A percentile compares a stretch with the other conserved stretches of the same genome.
These are phyloP conservation scores for Sebastes taczanowskii DNA, from an alignment of 2,797 vertebrate species.

Conservation along the genomic window DNA sequence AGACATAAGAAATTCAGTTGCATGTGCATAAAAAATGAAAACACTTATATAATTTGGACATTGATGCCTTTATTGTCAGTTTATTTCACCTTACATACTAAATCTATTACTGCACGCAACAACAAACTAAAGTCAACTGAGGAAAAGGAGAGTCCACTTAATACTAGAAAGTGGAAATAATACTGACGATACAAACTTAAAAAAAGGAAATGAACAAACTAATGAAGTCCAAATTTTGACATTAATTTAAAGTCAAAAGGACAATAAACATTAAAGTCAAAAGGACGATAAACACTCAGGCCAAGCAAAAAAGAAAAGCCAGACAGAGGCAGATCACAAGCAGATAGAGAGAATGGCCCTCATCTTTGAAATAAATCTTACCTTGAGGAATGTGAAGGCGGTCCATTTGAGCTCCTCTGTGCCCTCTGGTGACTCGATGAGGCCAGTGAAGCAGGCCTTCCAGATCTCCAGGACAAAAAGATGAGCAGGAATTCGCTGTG, in stretches of 20 bases:
- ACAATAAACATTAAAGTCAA: background rate
- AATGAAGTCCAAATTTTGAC: background rate
- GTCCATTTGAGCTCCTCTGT: conserved; percentile 99
- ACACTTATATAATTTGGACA: background rate
- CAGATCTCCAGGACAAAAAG: conserved; percentile 96
- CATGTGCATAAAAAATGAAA: background rate
- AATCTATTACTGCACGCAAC: background rate
- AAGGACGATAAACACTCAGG: background rate
- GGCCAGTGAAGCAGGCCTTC: conserved; percentile 98
- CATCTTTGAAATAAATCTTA: conserved; percentile 76
- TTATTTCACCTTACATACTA: background rate
- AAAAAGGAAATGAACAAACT: background rate
- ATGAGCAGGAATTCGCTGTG: conserved; percentile 89
- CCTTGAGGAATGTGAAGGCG: conserved; percentile 98
- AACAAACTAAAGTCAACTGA: background rate
- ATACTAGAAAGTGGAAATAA: background rate
- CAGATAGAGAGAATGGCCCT: background rate
- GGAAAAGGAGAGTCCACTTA: background rate
- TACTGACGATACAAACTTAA: background rate
- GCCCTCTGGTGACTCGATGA: conserved; percentile 97
- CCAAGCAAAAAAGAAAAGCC: background rate
- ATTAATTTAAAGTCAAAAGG: background rate
- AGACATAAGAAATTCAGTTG: background rate
- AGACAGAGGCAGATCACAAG: background rate
- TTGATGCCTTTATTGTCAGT: background rate